Base-by-base conservation (phyloP, 2,797 vertebrate species). In the Sebastes vulpes region DNA sequence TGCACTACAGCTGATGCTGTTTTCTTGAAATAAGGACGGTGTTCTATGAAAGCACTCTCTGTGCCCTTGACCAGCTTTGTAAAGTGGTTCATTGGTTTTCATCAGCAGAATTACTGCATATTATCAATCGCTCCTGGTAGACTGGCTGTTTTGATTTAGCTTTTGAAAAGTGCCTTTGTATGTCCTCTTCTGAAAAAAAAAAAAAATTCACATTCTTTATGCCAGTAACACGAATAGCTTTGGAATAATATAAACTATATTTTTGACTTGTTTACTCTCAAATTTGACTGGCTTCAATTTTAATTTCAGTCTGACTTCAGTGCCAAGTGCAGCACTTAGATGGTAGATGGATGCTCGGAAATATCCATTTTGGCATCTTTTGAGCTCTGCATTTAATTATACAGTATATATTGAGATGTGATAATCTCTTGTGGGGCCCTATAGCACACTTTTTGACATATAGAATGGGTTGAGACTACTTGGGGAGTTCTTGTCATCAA, bases 31-130 rank as follows among this genome's bases (percentile, higher is more conserved):
- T 4, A 11, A n/a, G 23, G 1, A 10, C 54, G 9, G 48, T 52
- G 12, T 23, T 28, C 48, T 23, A 32, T 23, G 23, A 50, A 50
- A 50, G 60, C 32, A 21, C 16, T 28, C n/a, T 61, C 6, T 26
- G 72, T 63, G 59, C 16, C 75, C 67, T 69, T 65, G 32, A 59
- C 54, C 23, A 9, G 35, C 25, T 52, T 61, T 69, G 4, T 69
- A n/a, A 66, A 61, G 16, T 63, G 38, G 5, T 54, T 38, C 29
- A 66, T 56, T 69, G 32, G 23, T 59, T 75, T 35, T 38, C 58
- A n/a, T 56, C 42, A 48, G 56, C 64, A 66, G 29, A 65, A 67
- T 67, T 21, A 35, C 21, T 42, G 52, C 58, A 57, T 71, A 64
- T 72, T 46, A 65, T 79, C 42, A 58, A 10, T 65, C 52, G 68